Percentiles rank a stretch among this genome's conserved stretches.
phyloP scores from a whole-genome alignment of 2,797 vertebrate species.

The Antrozous pallidus region DNA sequence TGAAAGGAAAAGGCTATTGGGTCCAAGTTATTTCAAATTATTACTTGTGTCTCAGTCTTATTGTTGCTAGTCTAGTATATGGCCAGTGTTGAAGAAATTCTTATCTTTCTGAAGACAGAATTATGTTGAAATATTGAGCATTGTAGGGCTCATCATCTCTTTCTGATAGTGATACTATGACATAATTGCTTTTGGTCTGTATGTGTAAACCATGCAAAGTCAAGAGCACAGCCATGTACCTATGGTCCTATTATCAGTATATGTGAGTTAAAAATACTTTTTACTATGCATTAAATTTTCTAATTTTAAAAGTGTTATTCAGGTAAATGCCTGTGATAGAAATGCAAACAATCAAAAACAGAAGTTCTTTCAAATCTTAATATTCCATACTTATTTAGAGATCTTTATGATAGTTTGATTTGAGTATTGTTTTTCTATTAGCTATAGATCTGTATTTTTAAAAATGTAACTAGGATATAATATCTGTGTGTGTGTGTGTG shows the following conservation, averaged over 20 bases:
- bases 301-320: background rate
- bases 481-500: background rate
- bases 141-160: background rate
- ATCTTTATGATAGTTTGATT: background rate
- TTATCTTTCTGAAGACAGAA: slow-evolving; percentile 5
- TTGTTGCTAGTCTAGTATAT: background rate
- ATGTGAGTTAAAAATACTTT: slow-evolving; percentile 2
- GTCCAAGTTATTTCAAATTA: background rate
- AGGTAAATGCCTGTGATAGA: background rate
- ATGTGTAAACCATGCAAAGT: background rate
- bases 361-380: background rate
- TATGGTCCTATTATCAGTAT: background rate
- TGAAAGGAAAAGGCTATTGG: background rate
- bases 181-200: background rate
- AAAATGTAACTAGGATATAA: background rate
- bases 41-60: slow-evolving; percentile 18
- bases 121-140: background rate
- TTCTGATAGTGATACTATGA: background rate
- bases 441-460: background rate
- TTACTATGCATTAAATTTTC: background rate
- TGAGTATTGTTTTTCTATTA: slow-evolving; percentile 13
- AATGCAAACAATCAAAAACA: background rate
- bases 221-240: background rate
- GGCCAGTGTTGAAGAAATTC: background rate
- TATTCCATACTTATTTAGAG: background rate